Conservation (phyloP, 2,113 vertebrate genomes). For the Peucedramus taeniatus region DNA sequence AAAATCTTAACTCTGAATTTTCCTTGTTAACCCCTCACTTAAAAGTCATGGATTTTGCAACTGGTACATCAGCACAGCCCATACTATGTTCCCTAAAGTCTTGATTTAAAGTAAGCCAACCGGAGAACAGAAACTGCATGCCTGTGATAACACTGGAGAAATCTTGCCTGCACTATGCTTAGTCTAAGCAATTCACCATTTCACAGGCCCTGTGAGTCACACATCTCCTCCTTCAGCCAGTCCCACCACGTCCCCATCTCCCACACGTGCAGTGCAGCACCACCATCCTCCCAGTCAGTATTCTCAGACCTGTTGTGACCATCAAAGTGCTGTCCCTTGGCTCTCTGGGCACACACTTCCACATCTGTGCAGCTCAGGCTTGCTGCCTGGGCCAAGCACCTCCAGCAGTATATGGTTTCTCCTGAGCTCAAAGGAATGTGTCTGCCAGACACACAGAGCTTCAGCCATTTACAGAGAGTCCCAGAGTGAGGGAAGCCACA, state of each 20-base stretch:
- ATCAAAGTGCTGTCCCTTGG: neutral
- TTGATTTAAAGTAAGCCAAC: neutral
- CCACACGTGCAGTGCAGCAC: rapidly evolving
- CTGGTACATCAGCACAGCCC: neutral
- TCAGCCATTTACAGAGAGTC: neutral
- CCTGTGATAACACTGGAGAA: neutral
- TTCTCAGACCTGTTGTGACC: neutral
- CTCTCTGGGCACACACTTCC: neutral
- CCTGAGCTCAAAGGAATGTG: neutral
- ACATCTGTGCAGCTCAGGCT: neutral
- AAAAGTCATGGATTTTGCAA: neutral
- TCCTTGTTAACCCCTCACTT: neutral
- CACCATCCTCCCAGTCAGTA: neutral
- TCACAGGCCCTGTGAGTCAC: neutral
- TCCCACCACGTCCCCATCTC: neutral
- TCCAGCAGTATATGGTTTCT: neutral
- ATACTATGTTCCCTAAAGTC: neutral
- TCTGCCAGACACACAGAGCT: neutral
- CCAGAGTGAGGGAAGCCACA: neutral
- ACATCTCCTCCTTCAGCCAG: neutral
- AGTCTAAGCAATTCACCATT: neutral
- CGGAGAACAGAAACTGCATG: neutral
- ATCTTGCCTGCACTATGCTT: neutral
- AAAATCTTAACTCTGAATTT: neutral
- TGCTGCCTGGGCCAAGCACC: neutral